phyloP scores from a whole-genome alignment of 2,113 vertebrate species.

The Caretta caretta region DNA sequence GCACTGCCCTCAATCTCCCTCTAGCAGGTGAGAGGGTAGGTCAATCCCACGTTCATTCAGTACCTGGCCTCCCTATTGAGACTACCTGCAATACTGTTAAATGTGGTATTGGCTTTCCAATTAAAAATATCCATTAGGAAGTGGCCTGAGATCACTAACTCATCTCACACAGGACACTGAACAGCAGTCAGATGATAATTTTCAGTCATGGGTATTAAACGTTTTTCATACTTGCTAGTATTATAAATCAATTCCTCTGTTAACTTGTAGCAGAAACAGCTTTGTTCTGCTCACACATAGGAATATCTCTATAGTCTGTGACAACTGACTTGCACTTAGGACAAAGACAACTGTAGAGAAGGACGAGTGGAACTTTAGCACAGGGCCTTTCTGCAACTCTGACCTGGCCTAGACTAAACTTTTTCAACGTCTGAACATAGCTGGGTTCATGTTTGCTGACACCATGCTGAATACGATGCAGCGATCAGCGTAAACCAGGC shows the following conservation, averaged over 20 bases:
- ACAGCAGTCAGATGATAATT: neutral
- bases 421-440: neutral
- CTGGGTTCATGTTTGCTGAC: neutral
- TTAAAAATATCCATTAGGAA: neutral
- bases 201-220: neutral
- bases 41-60: rapidly evolving
- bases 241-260: neutral
- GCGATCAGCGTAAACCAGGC: neutral
- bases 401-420: neutral
- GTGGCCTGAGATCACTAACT: neutral
- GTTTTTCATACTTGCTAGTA: neutral
- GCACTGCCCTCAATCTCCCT: neutral
- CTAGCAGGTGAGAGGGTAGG: neutral
- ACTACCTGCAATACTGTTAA: neutral
- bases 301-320: neutral
- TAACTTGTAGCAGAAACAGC: neutral
- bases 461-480: neutral
- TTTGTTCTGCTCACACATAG: neutral
- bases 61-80: neutral
- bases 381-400: neutral
- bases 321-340: neutral
- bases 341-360: neutral
- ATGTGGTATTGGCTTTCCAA: neutral
- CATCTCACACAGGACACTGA: neutral
- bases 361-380: neutral